Percentiles rank a stretch among this genome's conserved stretches.
phyloP scores from a whole-genome alignment of 2,888 invertebrate species.

The Stenodema calcarata region DNA sequence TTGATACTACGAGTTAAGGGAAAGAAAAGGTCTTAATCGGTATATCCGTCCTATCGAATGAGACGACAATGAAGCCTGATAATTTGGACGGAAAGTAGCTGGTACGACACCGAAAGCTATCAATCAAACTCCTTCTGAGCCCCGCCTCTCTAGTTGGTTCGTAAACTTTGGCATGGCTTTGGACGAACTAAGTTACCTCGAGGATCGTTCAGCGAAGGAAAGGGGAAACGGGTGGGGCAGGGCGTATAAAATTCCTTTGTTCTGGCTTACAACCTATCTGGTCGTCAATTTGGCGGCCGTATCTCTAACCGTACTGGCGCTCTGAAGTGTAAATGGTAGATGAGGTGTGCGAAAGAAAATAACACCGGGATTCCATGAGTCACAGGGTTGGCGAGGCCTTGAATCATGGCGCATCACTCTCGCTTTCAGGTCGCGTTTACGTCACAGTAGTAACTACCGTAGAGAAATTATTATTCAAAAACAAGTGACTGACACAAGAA shows the following conservation, averaged over 20 bases:
- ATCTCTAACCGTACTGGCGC: background rate
- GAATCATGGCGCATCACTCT: background rate
- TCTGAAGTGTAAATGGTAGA: background rate
- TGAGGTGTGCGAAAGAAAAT: background rate
- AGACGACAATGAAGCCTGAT: slow-evolving; percentile 13
- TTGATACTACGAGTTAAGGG: background rate
- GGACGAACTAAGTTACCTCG: background rate
- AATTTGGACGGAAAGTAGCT: background rate
- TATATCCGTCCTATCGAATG: background rate
- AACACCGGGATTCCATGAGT: background rate
- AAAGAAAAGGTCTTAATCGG: background rate
- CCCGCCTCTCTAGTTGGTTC: background rate
- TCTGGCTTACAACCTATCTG: background rate
- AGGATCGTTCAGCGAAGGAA: background rate
- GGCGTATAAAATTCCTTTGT: background rate
- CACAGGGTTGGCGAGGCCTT: background rate
- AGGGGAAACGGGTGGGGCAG: background rate
- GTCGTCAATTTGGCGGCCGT: background rate
- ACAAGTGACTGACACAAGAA: too few relatives aligned
- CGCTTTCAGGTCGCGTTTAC: background rate
- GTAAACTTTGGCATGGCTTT: background rate
- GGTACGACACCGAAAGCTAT: slow-evolving; percentile 26
- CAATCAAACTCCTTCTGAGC: slow-evolving; percentile 1
- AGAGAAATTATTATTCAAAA: too few relatives aligned
- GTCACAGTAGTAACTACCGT: background rate